phyloP scores from a whole-genome alignment of 2,797 vertebrate species.

The Hyperoplus lanceolatus region DNA sequence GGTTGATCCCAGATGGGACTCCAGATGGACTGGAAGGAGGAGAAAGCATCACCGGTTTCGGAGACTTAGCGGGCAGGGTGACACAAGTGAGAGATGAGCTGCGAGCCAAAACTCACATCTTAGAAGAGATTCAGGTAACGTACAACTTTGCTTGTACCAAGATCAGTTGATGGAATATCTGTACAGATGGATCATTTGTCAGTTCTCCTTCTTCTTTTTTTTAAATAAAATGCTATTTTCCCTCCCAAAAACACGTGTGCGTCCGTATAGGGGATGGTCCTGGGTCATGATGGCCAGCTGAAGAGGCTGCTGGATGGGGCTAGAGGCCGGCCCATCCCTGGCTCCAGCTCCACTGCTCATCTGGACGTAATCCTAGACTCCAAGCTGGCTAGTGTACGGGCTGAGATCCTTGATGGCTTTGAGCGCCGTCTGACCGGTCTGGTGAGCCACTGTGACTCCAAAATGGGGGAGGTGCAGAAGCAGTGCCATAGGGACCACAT shows the following conservation, averaged over 20 bases:
- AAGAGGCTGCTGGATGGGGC: slow-evolving; percentile 89
- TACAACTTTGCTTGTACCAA: background rate
- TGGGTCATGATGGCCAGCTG: slow-evolving; percentile 94
- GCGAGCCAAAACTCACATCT: slow-evolving; percentile 89
- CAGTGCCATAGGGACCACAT: slow-evolving; percentile 92
- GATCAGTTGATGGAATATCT: background rate
- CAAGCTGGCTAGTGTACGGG: slow-evolving; percentile 87
- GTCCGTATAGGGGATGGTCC: slow-evolving; percentile 88
- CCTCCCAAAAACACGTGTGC: background rate
- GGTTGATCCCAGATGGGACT: slow-evolving; percentile 88
- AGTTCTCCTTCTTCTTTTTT: background rate
- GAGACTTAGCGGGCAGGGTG: slow-evolving; percentile 91
- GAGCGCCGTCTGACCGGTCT: slow-evolving; percentile 90
- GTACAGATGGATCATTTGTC: background rate
- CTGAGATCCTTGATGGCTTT: slow-evolving; percentile 92
- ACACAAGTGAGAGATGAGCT: slow-evolving; percentile 93
- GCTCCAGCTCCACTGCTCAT: slow-evolving; percentile 80
- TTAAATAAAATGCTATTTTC: background rate
- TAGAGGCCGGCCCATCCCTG: slow-evolving; percentile 83
- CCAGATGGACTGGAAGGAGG: slow-evolving; percentile 86
- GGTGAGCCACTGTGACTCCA: slow-evolving; percentile 89
- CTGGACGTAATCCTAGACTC: slow-evolving; percentile 90
- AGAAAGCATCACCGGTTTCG: slow-evolving; percentile 82
- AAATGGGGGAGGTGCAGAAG: slow-evolving; percentile 89
- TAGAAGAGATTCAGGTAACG: slow-evolving; percentile 88